These are phyloP conservation scores for Mythimna lalbum DNA, from an alignment of 2,888 invertebrate genomes.

Conservation along the genomic window DNA sequence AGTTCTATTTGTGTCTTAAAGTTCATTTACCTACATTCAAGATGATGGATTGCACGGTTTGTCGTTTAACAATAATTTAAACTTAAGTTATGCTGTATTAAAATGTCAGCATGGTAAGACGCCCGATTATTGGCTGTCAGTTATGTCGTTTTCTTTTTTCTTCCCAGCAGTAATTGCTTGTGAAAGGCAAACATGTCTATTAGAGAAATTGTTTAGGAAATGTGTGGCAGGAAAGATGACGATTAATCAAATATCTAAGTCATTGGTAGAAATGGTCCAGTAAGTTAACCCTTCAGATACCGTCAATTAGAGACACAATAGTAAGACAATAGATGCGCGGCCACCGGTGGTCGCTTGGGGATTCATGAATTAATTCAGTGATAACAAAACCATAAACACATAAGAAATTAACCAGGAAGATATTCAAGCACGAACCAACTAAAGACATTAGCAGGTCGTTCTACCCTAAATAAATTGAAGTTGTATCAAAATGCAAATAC, in stretches of 20 bases:
- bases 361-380: neutral
- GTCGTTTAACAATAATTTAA: slow-evolving; percentile 57
- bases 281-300: too few relatives aligned
- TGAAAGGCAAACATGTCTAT: slow-evolving; percentile 40
- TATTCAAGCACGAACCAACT: slow-evolving; percentile 6
- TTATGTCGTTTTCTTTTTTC: slow-evolving; percentile 7
- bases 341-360: too few relatives aligned
- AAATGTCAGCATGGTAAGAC: slow-evolving; percentile 34
- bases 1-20: slow-evolving; percentile 61
- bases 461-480: slow-evolving; percentile 61
- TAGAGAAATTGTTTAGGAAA: slow-evolving; percentile 10
- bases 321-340: too few relatives aligned
- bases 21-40: slow-evolving; percentile 60
- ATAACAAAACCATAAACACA: slow-evolving; percentile 8
- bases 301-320: too few relatives aligned
- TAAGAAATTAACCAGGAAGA: slow-evolving; percentile 28
- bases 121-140: slow-evolving; percentile 36
- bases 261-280: neutral
- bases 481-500: slow-evolving; percentile 67
- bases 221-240: neutral
- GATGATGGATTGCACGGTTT: slow-evolving; percentile 59
- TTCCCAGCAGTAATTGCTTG: slow-evolving; percentile 16
- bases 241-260: neutral
- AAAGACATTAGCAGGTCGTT: slow-evolving; percentile 51
- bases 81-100: slow-evolving; percentile 37